phyloP scores from a whole-genome alignment of 2,113 vertebrate species.

The Corythornis madagascariensis region DNA sequence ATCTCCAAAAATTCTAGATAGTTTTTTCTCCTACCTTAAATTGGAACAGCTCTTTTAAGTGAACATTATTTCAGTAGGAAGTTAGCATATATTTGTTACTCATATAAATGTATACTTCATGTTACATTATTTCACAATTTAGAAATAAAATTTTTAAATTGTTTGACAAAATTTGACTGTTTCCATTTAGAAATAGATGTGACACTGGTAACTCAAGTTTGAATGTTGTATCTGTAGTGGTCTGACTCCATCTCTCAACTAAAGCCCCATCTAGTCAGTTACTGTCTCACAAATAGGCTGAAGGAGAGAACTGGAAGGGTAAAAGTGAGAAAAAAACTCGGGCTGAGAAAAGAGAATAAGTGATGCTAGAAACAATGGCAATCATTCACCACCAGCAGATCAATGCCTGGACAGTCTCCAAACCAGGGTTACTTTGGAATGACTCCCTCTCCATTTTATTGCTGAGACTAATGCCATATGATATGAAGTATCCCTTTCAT shows the following conservation, averaged over 20 bases:
- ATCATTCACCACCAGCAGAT: neutral
- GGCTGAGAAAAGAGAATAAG: neutral
- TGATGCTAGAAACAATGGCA: neutral
- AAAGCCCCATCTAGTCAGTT: neutral
- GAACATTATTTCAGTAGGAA: neutral
- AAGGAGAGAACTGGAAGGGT: neutral
- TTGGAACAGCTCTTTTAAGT: neutral
- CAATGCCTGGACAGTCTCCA: neutral
- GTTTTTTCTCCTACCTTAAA: neutral
- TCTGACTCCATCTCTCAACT: neutral
- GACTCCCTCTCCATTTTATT: neutral
- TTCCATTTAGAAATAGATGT: neutral
- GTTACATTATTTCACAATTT: neutral
- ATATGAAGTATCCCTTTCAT: too few species aligned
- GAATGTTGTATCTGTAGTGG: neutral
- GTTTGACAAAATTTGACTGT: neutral
- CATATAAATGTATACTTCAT: neutral
- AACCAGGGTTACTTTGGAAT: neutral
- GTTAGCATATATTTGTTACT: neutral
- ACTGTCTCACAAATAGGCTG: neutral
- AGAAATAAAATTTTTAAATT: neutral
- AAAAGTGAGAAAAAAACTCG: neutral
- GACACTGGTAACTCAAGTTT: neutral
- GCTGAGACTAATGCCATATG: too few species aligned
- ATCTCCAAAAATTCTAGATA: neutral